Conservation (phyloP, 2,113 vertebrate genomes). For the Panurus biarmicus region DNA sequence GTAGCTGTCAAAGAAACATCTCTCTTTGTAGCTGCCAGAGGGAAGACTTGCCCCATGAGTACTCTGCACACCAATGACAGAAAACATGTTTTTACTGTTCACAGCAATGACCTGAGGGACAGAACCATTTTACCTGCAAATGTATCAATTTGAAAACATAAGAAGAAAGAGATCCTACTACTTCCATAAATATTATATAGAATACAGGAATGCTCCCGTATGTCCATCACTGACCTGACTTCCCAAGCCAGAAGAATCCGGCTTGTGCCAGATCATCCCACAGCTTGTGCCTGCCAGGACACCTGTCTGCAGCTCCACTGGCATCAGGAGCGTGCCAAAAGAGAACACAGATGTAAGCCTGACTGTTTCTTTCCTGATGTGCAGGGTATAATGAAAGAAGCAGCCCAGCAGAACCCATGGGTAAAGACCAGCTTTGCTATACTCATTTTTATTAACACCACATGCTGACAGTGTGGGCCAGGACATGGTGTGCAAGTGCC, state of each 20-base stretch:
- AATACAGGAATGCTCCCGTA: not conserved
- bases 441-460: not conserved
- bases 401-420: not conserved
- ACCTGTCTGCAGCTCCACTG: not conserved
- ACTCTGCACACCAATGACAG: not conserved
- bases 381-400: not conserved
- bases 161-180: not conserved
- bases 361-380: not conserved
- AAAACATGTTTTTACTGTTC: not conserved
- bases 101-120: not conserved
- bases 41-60: not conserved
- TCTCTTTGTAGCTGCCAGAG: not conserved
- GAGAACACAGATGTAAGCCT: not conserved
- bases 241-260: not conserved
- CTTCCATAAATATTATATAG: not conserved
- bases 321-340: not conserved
- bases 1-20: not conserved
- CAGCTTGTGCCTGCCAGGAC: not conserved
- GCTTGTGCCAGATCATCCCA: too few species aligned
- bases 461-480: not conserved
- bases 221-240: not conserved
- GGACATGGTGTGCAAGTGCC: rapidly evolving
- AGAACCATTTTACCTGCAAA: not conserved
- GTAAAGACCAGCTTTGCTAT: not conserved
- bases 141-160: not conserved